Percentiles rank a stretch among this genome's conserved stretches.
These are phyloP conservation scores for Agonopterix heracliana DNA, from an alignment of 2,888 invertebrate genomes.

Conservation along the genomic window DNA sequence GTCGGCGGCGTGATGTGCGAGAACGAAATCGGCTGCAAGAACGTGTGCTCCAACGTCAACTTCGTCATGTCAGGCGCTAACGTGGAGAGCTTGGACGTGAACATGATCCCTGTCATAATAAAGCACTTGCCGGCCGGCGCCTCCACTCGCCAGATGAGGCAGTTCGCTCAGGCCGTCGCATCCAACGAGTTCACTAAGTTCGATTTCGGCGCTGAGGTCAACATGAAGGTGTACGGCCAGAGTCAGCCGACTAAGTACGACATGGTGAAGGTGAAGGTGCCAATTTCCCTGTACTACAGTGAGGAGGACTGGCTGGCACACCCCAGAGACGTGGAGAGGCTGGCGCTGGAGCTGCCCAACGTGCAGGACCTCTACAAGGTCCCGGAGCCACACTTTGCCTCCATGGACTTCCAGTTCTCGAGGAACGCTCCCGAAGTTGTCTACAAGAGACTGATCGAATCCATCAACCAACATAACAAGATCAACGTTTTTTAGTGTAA, in stretches of 20 bases:
- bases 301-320: slow-evolving; percentile 81
- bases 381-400: slow-evolving; percentile 62
- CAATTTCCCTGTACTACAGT: slow-evolving; percentile 58
- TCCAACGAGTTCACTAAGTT: slow-evolving; percentile 52
- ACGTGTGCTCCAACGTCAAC: slow-evolving; percentile 77
- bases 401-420: slow-evolving; percentile 66
- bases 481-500: slow-evolving; percentile 5
- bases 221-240: slow-evolving; percentile 52
- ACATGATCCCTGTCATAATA: slow-evolving; percentile 70
- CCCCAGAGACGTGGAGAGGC: slow-evolving; percentile 73
- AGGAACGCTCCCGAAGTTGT: slow-evolving; percentile 47
- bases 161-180: slow-evolving; percentile 70
- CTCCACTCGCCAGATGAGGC: slow-evolving; percentile 70
- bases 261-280: slow-evolving; percentile 49
- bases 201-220: slow-evolving; percentile 53
- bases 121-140: slow-evolving; percentile 75
- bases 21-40: slow-evolving; percentile 51
- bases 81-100: slow-evolving; percentile 69
- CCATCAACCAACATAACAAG: slow-evolving; percentile 19
- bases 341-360: slow-evolving; percentile 74
- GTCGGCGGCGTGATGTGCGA: slow-evolving; percentile 54
- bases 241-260: slow-evolving; percentile 52
- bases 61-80: slow-evolving; percentile 79
- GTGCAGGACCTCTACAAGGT: slow-evolving; percentile 73
- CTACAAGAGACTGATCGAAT: slow-evolving; percentile 51